Conservation (phyloP, 2,113 vertebrate genomes). For the Bos indicus region DNA sequence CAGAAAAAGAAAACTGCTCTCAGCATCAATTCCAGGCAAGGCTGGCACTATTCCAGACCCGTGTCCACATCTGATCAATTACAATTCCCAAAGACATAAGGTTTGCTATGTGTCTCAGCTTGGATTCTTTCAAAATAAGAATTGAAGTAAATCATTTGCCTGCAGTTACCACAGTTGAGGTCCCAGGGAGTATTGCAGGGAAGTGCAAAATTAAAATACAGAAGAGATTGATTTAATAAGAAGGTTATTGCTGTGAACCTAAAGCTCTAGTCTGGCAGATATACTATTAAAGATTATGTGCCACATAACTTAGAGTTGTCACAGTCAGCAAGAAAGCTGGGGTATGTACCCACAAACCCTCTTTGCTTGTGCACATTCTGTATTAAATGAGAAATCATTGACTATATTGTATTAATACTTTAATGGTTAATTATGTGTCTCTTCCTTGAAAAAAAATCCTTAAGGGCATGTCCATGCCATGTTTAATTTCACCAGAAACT, state of each 20-base stretch:
- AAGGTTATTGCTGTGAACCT: not conserved
- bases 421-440: not conserved
- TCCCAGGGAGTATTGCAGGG: not conserved
- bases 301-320: not conserved
- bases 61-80: not conserved
- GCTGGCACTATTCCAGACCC: not conserved
- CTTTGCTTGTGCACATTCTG: not conserved
- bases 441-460: not conserved
- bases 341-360: not conserved
- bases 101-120: not conserved
- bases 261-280: not conserved
- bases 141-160: not conserved
- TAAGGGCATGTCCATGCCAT: not conserved
- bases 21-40: not conserved
- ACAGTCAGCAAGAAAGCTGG: not conserved
- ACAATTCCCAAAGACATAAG: not conserved
- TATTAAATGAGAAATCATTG: not conserved
- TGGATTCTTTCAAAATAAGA: not conserved
- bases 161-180: not conserved
- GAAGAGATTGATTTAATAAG: not conserved
- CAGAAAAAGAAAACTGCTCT: not conserved
- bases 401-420: not conserved
- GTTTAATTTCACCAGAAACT: not conserved
- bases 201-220: fast-evolving
- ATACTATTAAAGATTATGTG: not conserved